A percentile compares a stretch with the other conserved stretches of the same genome.
These are phyloP conservation scores for Drosophila leonis DNA, from an alignment of 2,888 invertebrate genomes.

Conservation along the genomic window DNA sequence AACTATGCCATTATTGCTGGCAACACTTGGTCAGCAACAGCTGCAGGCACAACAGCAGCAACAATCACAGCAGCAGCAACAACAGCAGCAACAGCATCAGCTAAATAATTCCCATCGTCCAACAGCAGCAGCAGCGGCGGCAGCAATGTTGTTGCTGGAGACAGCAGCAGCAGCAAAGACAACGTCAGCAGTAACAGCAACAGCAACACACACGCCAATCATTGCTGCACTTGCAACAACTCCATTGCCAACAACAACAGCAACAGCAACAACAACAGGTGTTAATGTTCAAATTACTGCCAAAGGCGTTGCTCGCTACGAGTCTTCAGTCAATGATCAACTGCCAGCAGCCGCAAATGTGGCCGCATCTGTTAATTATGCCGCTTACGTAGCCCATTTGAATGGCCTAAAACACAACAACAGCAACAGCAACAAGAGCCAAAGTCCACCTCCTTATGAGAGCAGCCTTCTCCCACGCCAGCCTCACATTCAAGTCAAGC, in stretches of 20 bases:
- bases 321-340: conserved; percentile 72
- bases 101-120: conserved; percentile 10
- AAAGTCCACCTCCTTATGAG: conserved; percentile 43
- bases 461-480: conserved; percentile 52
- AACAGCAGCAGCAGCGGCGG: conserved; percentile 38
- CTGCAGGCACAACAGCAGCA: conserved; percentile 40
- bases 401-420: conserved; percentile 57
- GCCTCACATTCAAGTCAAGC: conserved; percentile 78
- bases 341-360: conserved; percentile 52
- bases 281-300: conserved; percentile 84
- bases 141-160: conserved; percentile 68
- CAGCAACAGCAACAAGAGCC: conserved; percentile 30
- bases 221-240: conserved; percentile 37
- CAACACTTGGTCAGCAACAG: conserved; percentile 69
- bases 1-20: conserved; percentile 62
- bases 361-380: conserved; percentile 66
- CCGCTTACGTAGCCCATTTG: conserved; percentile 69
- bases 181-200: conserved; percentile 33
- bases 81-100: conserved; percentile 35
- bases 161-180: conserved; percentile 49
- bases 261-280: conserved; percentile 72
- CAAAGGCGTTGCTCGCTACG: conserved; percentile 75
- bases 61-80: conserved; percentile 23
- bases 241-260: conserved; percentile 49
- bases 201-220: conserved; percentile 40